These are phyloP conservation scores for Leptodactylus fuscus DNA, from an alignment of 2,113 vertebrate genomes.

Conservation along the genomic window DNA sequence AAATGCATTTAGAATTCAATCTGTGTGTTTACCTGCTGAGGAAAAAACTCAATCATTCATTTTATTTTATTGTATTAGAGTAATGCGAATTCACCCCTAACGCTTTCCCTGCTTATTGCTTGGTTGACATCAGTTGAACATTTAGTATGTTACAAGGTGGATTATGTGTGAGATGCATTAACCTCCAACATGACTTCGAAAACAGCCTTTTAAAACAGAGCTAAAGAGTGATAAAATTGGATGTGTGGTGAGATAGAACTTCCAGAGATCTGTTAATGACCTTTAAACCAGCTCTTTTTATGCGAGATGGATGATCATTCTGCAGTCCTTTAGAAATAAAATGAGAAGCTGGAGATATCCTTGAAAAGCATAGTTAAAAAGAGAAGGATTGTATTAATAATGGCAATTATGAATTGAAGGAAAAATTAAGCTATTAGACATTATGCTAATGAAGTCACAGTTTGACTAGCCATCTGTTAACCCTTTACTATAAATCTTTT, in stretches of 20 bases:
- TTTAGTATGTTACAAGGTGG: conserved; percentile 69
- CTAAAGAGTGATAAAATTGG: conserved; percentile 73
- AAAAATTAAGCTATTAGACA: conserved; percentile 31
- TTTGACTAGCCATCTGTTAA: conserved; percentile 47
- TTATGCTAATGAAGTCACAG: conserved; percentile 28
- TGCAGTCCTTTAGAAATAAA: conserved; percentile 65
- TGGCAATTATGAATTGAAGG: conserved; percentile 44
- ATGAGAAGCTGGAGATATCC: conserved; percentile 62
- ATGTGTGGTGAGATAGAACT: conserved; percentile 64
- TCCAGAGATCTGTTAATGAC: conserved; percentile 64
- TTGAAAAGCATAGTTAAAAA: conserved; percentile 64
- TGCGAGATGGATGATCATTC: conserved; percentile 68
- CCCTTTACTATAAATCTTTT: not conserved
- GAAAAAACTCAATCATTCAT: conserved; percentile 49
- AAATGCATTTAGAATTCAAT: conserved; percentile 11
- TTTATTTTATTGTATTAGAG: conserved; percentile 59
- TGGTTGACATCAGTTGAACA: conserved; percentile 69
- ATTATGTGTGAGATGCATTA: conserved; percentile 74
- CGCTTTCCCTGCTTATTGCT: conserved; percentile 53
- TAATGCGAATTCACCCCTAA: conserved; percentile 55
- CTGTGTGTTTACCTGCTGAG: conserved; percentile 52
- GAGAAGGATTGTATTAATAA: conserved; percentile 55
- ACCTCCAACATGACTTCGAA: conserved; percentile 71
- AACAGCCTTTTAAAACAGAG: conserved; percentile 73
- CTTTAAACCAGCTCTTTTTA: conserved; percentile 70